A percentile compares a stretch with the other conserved stretches of the same genome.
phyloP scores from a whole-genome alignment of 2,113 vertebrate species.

The Callionymus lyra region DNA sequence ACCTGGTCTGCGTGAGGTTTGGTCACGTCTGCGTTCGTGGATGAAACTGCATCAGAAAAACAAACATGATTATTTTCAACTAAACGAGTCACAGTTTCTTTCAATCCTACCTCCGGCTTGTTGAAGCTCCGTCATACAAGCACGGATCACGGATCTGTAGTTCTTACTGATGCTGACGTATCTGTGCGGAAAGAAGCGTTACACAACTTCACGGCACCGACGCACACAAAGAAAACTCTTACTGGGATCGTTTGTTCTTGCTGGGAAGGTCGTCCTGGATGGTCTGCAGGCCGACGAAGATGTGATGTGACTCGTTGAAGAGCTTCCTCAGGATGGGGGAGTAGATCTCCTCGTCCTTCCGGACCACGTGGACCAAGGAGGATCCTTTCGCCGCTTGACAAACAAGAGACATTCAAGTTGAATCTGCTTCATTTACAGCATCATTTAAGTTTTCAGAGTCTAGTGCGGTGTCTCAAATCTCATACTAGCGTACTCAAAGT shows the following conservation, averaged over 20 bases:
- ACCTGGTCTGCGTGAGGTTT: slow-evolving; percentile 82
- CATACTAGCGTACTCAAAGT: too few species aligned
- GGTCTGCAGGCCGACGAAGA: slow-evolving; percentile 87
- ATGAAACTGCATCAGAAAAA: slow-evolving; percentile 65
- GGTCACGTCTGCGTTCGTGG: slow-evolving; percentile 60
- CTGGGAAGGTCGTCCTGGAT: slow-evolving; percentile 76
- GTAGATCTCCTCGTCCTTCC: slow-evolving; percentile 83
- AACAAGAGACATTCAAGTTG: neutral
- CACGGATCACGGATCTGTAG: slow-evolving; percentile 90
- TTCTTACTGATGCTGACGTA: slow-evolving; percentile 93
- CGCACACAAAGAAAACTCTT: slow-evolving; percentile 19
- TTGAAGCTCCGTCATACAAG: slow-evolving; percentile 93
- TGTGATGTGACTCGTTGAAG: slow-evolving; percentile 94
- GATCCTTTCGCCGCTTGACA: slow-evolving; percentile 12
- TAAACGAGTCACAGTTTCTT: too few species aligned
- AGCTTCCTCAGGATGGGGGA: slow-evolving; percentile 88
- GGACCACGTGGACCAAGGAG: slow-evolving; percentile 69
- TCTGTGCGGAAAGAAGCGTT: slow-evolving; percentile 60
- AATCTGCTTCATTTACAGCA: neutral
- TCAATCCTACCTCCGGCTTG: slow-evolving; percentile 70
- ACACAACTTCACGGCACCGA: neutral
- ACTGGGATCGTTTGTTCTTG: slow-evolving; percentile 75
- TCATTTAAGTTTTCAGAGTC: too few species aligned
- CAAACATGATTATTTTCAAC: neutral
- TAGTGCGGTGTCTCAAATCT: too few species aligned